Percentiles rank a stretch among this genome's conserved stretches.
phyloP scores from a whole-genome alignment of 2,888 invertebrate genomes.

The Acronicta leporina region DNA sequence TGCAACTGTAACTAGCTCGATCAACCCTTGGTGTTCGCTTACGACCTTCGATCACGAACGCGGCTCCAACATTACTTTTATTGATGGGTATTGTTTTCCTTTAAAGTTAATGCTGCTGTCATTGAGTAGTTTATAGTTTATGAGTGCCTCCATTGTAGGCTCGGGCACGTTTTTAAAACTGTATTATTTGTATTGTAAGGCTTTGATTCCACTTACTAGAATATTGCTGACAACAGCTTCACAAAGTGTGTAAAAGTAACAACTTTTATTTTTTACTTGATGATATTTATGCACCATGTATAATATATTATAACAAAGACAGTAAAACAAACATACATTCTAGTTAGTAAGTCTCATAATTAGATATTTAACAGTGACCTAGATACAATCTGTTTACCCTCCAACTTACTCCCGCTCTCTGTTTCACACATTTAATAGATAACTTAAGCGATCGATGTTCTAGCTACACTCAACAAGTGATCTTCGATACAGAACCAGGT shows the following conservation, averaged over 20 bases:
- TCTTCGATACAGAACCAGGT: not conserved
- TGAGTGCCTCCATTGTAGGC: not conserved
- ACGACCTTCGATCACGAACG: slow-evolving; percentile 32
- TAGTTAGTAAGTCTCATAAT: not conserved
- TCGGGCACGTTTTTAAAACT: not conserved
- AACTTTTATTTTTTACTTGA: no score
- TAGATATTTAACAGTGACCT: slow-evolving; percentile 22
- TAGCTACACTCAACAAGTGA: slow-evolving; percentile 25
- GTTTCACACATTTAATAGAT: slow-evolving; percentile 2
- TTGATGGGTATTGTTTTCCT: slow-evolving; percentile 26
- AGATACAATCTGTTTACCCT: not conserved
- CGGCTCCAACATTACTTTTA: slow-evolving; percentile 24
- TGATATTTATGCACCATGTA: no score
- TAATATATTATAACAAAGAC: no score
- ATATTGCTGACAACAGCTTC: no score
- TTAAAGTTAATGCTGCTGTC: slow-evolving; percentile 20
- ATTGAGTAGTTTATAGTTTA: slow-evolving; percentile 13
- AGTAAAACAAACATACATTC: no score
- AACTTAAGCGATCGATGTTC: slow-evolving; percentile 17
- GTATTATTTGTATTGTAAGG: not conserved
- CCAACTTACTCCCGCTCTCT: not conserved
- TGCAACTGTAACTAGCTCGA: not conserved
- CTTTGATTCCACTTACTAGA: no score
- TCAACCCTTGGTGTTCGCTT: slow-evolving; percentile 1
- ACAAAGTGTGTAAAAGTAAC: no score